These are phyloP conservation scores for Cenopis cana DNA, from an alignment of 2,888 invertebrate genomes.

Conservation along the genomic window DNA sequence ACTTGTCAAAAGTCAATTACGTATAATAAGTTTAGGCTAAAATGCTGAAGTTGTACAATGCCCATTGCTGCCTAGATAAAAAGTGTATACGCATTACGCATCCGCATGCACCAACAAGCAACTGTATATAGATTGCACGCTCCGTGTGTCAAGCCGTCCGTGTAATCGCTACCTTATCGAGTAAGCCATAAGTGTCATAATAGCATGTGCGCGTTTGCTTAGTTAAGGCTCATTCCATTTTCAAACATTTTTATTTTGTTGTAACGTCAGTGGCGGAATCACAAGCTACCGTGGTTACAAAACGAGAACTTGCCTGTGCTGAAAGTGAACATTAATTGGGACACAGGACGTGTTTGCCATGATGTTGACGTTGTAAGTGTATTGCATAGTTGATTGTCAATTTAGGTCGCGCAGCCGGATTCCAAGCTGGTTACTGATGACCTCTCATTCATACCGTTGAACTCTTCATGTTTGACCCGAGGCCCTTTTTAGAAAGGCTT, in stretches of 20 bases:
- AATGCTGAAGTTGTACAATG: not conserved
- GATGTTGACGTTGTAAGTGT: conserved; percentile 38
- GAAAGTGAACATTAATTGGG: conserved; percentile 43
- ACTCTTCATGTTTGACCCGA: not conserved
- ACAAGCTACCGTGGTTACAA: conserved; percentile 40
- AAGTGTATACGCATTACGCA: not conserved
- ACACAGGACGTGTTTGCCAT: conserved; percentile 37
- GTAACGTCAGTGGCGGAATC: conserved; percentile 41
- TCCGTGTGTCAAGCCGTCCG: conserved; percentile 31
- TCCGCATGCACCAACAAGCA: conserved; percentile 4
- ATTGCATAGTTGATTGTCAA: conserved; percentile 40
- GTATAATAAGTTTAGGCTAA: not conserved
- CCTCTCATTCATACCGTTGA: conserved; percentile 3
- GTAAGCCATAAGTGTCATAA: conserved; percentile 25
- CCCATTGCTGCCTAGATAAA: not conserved
- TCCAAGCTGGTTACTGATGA: not conserved
- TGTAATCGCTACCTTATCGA: conserved; percentile 14
- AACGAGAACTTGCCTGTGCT: conserved; percentile 40
- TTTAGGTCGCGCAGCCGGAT: conserved; percentile 3
- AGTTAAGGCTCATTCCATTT: conserved; percentile 27
- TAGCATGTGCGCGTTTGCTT: conserved; percentile 29
- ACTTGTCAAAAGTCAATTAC: not conserved
- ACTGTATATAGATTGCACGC: conserved; percentile 18
- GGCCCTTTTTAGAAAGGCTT: not conserved
- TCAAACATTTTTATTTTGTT: conserved; percentile 40